Conservation (phyloP, 1,140 invertebrate species). For the Drosophila elegans region DNA sequence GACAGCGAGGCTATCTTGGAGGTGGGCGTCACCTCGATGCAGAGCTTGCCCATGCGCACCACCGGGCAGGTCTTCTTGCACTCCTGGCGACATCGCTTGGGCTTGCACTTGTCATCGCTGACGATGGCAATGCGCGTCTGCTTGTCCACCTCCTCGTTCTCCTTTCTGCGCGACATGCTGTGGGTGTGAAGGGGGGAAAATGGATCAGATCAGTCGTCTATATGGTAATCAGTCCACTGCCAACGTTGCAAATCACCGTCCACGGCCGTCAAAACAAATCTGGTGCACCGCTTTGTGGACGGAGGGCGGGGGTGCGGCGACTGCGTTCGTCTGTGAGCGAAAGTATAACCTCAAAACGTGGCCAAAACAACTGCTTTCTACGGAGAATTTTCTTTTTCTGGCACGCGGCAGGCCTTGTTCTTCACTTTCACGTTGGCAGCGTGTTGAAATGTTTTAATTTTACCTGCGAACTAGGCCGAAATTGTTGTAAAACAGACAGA, state of each 20-base stretch:
- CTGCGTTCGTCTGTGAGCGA: conserved; percentile 56
- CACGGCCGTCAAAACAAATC: conserved; percentile 71
- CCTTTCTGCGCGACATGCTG: conserved; percentile 91
- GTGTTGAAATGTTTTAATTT: conserved; percentile 21
- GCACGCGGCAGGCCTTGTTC: not conserved
- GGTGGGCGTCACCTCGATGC: conserved; percentile 99
- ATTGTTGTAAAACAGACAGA: conserved; percentile 77
- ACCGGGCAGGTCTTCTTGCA: conserved; percentile 99
- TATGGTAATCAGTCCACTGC: conserved; percentile 34
- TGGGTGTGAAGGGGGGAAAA: conserved; percentile 5
- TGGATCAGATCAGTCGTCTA: conserved; percentile 14
- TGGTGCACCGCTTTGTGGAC: conserved; percentile 43
- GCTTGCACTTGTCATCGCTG: conserved; percentile 99
- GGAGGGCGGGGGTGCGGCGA: conserved; percentile 12
- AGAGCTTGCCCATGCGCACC: conserved; percentile 99
- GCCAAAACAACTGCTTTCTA: conserved; percentile 48
- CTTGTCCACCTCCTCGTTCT: conserved; percentile 94
- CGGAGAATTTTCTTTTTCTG: conserved; percentile 8
- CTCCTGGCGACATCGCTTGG: conserved; percentile 99
- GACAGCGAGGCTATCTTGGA: conserved; percentile 99
- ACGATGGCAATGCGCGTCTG: conserved; percentile 99
- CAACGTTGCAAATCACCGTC: conserved; percentile 72
- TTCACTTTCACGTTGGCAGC: not conserved
- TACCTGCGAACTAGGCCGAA: conserved; percentile 75
- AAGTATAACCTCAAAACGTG: conserved; percentile 76